Evolutionary conservation across 2,113 vertebrate species (phyloP), one percentile per base, ranked within the genome.

Genomic region (Nerophis ophidion): DNA sequence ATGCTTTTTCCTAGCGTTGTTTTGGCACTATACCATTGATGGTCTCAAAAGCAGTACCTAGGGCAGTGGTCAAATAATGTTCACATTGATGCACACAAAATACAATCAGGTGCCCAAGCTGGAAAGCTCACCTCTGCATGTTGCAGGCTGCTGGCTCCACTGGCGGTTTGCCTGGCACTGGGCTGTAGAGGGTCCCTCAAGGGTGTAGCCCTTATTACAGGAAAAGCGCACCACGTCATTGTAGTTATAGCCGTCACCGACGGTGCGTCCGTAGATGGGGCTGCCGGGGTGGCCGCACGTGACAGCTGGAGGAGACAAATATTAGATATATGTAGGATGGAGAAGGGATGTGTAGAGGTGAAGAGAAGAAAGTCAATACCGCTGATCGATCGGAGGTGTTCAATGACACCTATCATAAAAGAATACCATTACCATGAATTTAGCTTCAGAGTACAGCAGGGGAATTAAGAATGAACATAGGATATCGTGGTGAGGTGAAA

Each of bases 201-300:
- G 92, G 19, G 93, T 86, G 65, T 99, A 99, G 8, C 96, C 96
- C 69, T 91, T 91, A 72, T 98, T 98, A 75, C 96, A 99, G 17
- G 91, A 91, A 79, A 98, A 98, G 40, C 90, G 94, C 38, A 99
- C 95, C 58, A 95, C 86, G 0, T 99, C 95, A 61, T 98, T 95
- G 85, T 95, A 94, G 82, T 99, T 99, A 78, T 95, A 99, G 74
- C 95, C 95, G 1, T 92, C 95, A 62, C 95, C 96, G 67, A 89
- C 92, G 65, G 96, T 95, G 76, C 93, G 92, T 60, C 96, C 96
- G 64, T 99, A 98, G 84, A 98, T 97, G 11, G 96, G 95, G 71
- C 95, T 99, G 1, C 96, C 95, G 5, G 95, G 95, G 70, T 99
- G 96, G 68, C 96, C 96, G 50, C 96, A 99, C 63, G 95, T 99